Conservation (phyloP, 2,888 invertebrate species). For the Epirrhoe tristata region DNA sequence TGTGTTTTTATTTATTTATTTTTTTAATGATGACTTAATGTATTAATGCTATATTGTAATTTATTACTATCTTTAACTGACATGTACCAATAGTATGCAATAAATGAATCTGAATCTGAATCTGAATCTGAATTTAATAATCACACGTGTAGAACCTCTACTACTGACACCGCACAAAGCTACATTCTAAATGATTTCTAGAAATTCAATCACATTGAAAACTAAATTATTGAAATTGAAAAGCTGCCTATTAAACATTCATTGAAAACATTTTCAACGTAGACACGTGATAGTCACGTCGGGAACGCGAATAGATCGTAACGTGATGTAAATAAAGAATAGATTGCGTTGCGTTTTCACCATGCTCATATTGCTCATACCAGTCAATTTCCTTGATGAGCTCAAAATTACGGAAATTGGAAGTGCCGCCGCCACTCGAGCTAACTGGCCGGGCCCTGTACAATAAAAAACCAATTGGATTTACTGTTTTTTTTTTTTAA, state of each 20-base stretch:
- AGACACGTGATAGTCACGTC: constrained; percentile 52
- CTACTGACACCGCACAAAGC: background rate
- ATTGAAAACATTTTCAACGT: constrained; percentile 49
- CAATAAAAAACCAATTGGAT: constrained; percentile 9
- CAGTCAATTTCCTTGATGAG: constrained; percentile 82
- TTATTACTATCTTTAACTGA: too few species aligned
- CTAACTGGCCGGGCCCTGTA: constrained; percentile 31
- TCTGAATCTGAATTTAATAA: too few species aligned
- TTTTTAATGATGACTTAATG: too few species aligned
- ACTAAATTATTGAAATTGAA: constrained; percentile 35
- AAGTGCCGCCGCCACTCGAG: constrained; percentile 55
- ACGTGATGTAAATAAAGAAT: constrained; percentile 67
- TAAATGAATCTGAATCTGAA: too few species aligned
- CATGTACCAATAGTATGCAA: too few species aligned
- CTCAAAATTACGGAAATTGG: constrained; percentile 82
- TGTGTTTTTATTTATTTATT: too few species aligned
- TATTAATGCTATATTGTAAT: too few species aligned
- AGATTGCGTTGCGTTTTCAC: constrained; percentile 67
- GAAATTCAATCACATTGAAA: constrained; percentile 25
- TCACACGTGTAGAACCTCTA: background rate
- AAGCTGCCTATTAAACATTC: constrained; percentile 50
- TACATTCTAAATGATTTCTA: constrained; percentile 16
- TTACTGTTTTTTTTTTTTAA: too few species aligned
- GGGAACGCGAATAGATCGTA: constrained; percentile 57
- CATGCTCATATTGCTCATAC: constrained; percentile 43